Evolutionary conservation across 2,797 vertebrate species (phyloP).

Genomic region (Basileuterus tristriatus): DNA sequence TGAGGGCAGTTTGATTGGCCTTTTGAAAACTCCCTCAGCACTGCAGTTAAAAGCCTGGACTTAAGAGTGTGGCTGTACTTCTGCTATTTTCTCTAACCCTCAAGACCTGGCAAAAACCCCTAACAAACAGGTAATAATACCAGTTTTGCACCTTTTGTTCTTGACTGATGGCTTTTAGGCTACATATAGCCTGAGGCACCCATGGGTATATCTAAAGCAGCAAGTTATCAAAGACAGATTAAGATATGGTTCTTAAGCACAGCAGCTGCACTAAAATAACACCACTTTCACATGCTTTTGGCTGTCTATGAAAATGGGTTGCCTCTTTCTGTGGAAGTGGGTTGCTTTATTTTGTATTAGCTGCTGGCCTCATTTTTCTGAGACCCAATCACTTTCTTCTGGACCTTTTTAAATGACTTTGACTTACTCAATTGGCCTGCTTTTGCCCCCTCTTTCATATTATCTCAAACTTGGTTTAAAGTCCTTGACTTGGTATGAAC

Average conservation of each 20-base stretch:
- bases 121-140: not conserved
- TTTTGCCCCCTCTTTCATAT: not conserved
- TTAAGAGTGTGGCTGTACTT: not conserved
- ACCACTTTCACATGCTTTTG: not conserved
- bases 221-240: not conserved
- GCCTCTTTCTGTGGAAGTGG: not conserved
- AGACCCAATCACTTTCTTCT: not conserved
- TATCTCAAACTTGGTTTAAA: not conserved
- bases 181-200: not conserved
- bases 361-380: not conserved
- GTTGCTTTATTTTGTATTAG: conserved; percentile 14
- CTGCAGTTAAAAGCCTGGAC: not conserved
- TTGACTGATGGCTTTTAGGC: not conserved
- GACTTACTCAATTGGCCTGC: not conserved
- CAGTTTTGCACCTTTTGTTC: not conserved
- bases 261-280: conserved; percentile 10
- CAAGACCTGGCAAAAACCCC: not conserved
- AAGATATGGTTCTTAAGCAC: not conserved
- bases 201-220: not conserved
- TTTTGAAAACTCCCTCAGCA: not conserved
- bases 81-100: not conserved
- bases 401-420: not conserved
- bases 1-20: not conserved
- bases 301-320: not conserved
- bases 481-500: not conserved